Conservation (phyloP, 1,140 invertebrate genomes). For the Gonioctena quinquepunctata region DNA sequence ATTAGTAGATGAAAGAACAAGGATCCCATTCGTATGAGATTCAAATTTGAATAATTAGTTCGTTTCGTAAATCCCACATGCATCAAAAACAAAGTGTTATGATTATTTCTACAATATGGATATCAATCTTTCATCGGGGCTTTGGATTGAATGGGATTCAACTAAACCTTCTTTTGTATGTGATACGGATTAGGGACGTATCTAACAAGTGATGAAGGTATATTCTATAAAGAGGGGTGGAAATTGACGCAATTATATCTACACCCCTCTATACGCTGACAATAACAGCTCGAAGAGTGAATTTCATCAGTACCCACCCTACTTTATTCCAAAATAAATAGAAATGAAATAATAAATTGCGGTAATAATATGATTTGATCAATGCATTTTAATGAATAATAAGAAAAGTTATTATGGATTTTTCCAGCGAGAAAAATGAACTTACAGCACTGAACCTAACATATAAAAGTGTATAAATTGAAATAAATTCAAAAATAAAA, state of each 20-base stretch:
- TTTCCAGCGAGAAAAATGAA: too few relatives aligned
- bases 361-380: too few relatives aligned
- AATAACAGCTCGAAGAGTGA: slow-evolving; percentile 32
- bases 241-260: slow-evolving; percentile 30
- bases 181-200: slow-evolving; percentile 20
- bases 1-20: too few relatives aligned
- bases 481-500: too few relatives aligned
- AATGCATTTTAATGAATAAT: too few relatives aligned
- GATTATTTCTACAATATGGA: not conserved
- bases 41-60: too few relatives aligned
- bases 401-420: too few relatives aligned
- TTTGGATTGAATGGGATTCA: not conserved
- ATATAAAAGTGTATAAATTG: too few relatives aligned
- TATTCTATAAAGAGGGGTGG: slow-evolving; percentile 25
- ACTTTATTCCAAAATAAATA: not conserved
- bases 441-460: too few relatives aligned
- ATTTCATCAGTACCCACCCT: slow-evolving; percentile 25
- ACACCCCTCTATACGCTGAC: slow-evolving; percentile 25
- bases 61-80: too few relatives aligned
- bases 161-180: slow-evolving; percentile 13
- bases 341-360: not conserved
- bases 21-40: too few relatives aligned
- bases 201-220: slow-evolving; percentile 30
- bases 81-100: slow-evolving; percentile 1
- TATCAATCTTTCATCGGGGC: not conserved